These are phyloP conservation scores for Taurulus bubalis DNA, from an alignment of 2,113 vertebrate species.

Conservation along the genomic window DNA sequence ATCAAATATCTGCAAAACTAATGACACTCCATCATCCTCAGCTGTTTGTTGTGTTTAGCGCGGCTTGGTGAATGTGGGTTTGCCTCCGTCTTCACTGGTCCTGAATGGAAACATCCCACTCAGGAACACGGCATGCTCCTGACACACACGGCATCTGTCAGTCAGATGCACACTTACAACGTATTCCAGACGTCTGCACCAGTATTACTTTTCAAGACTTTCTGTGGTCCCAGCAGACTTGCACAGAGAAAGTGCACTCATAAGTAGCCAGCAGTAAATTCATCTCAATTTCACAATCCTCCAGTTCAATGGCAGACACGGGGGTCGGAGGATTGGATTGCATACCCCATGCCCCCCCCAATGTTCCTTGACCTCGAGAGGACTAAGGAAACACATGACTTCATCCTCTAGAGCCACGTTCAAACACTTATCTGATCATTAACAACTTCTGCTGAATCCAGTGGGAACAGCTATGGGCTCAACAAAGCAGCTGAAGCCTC, in stretches of 20 bases:
- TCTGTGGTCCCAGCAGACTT: constrained; percentile 39
- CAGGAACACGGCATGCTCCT: background rate
- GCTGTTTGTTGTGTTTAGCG: background rate
- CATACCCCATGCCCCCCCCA: constrained; percentile 12
- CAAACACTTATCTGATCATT: constrained; percentile 56
- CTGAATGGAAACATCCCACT: background rate
- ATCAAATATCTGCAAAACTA: background rate
- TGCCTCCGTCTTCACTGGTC: background rate
- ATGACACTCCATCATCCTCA: background rate
- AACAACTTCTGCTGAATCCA: constrained; percentile 42
- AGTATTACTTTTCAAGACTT: constrained; percentile 58
- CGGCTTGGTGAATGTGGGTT: no score
- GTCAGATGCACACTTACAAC: constrained; percentile 13
- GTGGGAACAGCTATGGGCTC: constrained; percentile 42
- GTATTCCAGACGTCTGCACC: constrained; percentile 3
- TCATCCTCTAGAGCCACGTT: constrained; percentile 45
- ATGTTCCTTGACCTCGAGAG: constrained; percentile 40
- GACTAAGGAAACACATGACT: constrained; percentile 60
- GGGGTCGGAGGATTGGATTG: constrained; percentile 40
- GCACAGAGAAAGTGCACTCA: constrained; percentile 28
- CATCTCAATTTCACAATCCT: constrained; percentile 39
- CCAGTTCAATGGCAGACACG: constrained; percentile 16
- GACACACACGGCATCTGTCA: background rate
- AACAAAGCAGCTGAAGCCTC: constrained; percentile 25
- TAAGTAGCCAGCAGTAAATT: constrained; percentile 18